These are phyloP conservation scores for Cephalopterus ornatus DNA, from an alignment of 2,113 vertebrate species.

Conservation along the genomic window DNA sequence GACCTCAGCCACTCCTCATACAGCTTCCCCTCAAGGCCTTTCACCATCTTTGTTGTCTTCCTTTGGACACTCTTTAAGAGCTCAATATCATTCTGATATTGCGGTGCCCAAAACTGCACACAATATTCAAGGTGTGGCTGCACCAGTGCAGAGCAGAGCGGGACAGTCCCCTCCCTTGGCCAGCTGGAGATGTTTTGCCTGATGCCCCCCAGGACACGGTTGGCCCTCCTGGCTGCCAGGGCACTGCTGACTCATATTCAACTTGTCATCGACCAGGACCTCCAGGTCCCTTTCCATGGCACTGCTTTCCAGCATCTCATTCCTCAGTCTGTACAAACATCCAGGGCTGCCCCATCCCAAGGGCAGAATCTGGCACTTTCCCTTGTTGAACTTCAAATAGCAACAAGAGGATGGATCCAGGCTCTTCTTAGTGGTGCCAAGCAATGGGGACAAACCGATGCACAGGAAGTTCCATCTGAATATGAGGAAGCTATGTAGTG, in stretches of 20 bases:
- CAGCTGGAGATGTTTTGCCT: not conserved
- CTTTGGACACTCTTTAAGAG: not conserved
- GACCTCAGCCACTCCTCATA: not conserved
- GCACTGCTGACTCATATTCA: not conserved
- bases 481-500: no score
- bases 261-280: not conserved
- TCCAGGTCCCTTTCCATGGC: not conserved
- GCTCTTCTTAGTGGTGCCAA: not conserved
- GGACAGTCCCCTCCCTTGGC: not conserved
- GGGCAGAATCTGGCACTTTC: not conserved
- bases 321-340: not conserved
- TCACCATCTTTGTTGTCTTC: not conserved
- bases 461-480: not conserved
- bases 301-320: not conserved
- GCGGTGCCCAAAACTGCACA: not conserved
- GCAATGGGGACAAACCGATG: fast-evolving
- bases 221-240: not conserved
- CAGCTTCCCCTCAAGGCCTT: not conserved
- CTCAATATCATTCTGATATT: not conserved
- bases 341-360: not conserved
- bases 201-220: not conserved
- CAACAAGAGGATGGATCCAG: not conserved
- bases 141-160: not conserved
- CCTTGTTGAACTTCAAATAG: not conserved
- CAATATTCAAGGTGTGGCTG: not conserved